Evolutionary conservation across 2,113 vertebrate species (phyloP).

Genomic region (Serranochromis macrocephalus): DNA sequence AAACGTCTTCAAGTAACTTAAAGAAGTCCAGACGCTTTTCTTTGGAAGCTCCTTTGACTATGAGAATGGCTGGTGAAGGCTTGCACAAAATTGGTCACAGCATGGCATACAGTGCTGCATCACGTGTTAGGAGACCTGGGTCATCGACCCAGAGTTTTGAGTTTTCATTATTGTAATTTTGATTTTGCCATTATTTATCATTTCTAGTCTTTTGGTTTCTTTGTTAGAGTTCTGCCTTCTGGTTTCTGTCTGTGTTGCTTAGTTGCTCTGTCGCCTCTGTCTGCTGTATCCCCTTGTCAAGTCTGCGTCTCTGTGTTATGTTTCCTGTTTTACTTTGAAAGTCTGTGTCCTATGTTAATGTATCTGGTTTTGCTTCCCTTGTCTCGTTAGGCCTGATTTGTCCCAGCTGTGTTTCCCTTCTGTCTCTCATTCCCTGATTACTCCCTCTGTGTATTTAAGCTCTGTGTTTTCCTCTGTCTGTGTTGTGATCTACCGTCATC

Average conservation of each 20-base stretch:
- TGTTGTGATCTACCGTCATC: fast-evolving
- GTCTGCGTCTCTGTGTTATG: not conserved
- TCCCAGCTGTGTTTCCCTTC: not conserved
- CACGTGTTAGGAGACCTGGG: not conserved
- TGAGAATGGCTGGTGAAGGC: no score
- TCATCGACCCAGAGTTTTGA: fast-evolving
- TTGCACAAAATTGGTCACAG: not conserved
- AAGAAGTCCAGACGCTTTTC: no score
- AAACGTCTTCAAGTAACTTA: no score
- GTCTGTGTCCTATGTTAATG: not conserved
- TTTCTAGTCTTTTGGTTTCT: not conserved
- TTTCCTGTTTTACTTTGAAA: not conserved
- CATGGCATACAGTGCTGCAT: not conserved
- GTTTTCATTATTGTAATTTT: not conserved
- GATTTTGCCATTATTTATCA: not conserved
- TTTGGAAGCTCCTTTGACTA: no score
- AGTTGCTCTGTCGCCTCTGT: not conserved
- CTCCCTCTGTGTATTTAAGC: not conserved
- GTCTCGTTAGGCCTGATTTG: not conserved
- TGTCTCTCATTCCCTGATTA: not conserved
- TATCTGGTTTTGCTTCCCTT: not conserved
- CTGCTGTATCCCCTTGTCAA: not conserved
- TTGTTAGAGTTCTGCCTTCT: not conserved
- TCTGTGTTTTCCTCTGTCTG: not conserved
- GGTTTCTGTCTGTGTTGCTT: not conserved